phyloP scores from a whole-genome alignment of 2,888 invertebrate genomes.

The Meiosimyza decipiens region DNA sequence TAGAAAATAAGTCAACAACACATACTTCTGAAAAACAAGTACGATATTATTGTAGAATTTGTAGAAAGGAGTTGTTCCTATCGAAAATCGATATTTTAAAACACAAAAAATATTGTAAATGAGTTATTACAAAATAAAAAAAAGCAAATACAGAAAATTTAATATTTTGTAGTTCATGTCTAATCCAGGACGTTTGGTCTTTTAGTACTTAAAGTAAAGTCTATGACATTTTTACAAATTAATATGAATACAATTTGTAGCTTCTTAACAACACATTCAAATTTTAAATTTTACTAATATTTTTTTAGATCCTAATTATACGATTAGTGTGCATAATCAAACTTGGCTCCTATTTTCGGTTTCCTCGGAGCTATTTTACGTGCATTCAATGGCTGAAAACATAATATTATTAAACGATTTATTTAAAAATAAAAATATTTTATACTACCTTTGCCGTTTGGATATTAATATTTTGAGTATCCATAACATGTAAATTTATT shows the following conservation, averaged over 20 bases:
- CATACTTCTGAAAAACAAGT: constrained; percentile 23
- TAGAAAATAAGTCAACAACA: constrained; percentile 55
- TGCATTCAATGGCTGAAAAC: constrained; percentile 36
- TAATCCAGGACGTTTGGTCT: constrained; percentile 4
- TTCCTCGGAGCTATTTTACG: constrained; percentile 49
- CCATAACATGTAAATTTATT: constrained; percentile 20
- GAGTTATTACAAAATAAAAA: constrained; percentile 14
- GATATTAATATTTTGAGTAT: constrained; percentile 7
- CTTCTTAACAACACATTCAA: constrained; percentile 36
- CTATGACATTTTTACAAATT: constrained; percentile 35
- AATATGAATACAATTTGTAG: too few relatives aligned
- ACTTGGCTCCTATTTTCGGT: constrained; percentile 58
- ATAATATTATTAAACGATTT: not conserved
- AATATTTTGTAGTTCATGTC: constrained; percentile 14
- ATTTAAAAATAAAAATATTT: constrained; percentile 17
- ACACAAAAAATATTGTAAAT: constrained; percentile 77
- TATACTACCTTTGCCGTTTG: constrained; percentile 19
- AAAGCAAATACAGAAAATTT: not conserved
- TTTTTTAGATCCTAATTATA: not conserved
- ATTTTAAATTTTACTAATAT: not conserved
- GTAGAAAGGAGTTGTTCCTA: constrained; percentile 75
- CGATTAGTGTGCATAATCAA: constrained; percentile 52
- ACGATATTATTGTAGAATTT: constrained; percentile 77
- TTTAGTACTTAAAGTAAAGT: constrained; percentile 38
- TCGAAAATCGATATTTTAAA: constrained; percentile 86